Conservation (phyloP, 2,113 vertebrate genomes). For the Xiphophorus hellerii region DNA sequence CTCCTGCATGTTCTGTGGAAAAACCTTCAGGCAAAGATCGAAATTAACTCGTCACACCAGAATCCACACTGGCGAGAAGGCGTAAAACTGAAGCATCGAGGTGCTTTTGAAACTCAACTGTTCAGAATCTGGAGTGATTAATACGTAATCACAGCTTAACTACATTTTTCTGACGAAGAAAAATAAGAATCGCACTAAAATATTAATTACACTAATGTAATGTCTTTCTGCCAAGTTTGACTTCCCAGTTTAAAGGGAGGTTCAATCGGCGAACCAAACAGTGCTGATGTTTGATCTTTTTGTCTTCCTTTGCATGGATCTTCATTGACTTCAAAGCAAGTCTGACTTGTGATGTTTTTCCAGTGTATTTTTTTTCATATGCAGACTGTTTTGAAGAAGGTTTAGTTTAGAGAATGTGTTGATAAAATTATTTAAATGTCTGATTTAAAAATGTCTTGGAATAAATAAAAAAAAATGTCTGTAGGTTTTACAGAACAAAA, state of each 20-base stretch:
- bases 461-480: not conserved
- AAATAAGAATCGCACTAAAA: not conserved
- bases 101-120: not conserved
- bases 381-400: not conserved
- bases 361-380: not conserved
- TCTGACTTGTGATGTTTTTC: not conserved
- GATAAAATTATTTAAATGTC: not conserved
- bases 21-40: not conserved
- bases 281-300: not conserved
- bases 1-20: not conserved
- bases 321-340: not conserved
- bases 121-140: not conserved
- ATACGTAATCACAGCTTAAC: no score
- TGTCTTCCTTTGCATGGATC: not conserved
- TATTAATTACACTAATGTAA: not conserved
- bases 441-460: not conserved
- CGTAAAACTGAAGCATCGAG: not conserved
- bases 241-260: not conserved
- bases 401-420: not conserved
- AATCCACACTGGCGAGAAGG: not conserved
- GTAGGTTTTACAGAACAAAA: not conserved
- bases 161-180: not conserved
- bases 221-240: not conserved
- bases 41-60: not conserved
- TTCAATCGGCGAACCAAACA: not conserved